These are phyloP conservation scores for Setophaga kirtlandii DNA, from an alignment of 2,113 vertebrate species.

Conservation along the genomic window DNA sequence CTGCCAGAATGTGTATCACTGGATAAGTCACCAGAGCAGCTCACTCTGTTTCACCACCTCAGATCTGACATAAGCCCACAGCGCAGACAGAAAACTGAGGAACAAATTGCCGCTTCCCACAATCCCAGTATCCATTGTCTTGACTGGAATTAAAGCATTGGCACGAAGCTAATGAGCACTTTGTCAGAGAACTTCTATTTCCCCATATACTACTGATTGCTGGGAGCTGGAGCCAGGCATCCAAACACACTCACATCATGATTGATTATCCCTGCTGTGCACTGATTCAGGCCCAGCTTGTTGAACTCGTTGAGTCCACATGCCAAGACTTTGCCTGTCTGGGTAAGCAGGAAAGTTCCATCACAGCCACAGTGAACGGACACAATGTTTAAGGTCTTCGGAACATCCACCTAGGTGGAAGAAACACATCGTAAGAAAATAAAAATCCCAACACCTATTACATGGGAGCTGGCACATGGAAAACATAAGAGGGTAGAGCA, in stretches of 20 bases:
- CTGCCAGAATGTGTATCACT: background rate
- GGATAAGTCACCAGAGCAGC: background rate
- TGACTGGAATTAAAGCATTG: background rate
- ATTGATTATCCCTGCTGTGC: constrained; percentile 93
- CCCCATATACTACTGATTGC: background rate
- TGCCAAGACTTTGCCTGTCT: constrained; percentile 92
- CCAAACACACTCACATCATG: constrained; percentile 76
- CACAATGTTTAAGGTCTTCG: constrained; percentile 87
- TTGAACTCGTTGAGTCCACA: constrained; percentile 98
- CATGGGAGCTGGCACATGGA: background rate
- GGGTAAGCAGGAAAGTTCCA: constrained; percentile 93
- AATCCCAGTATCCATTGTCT: background rate
- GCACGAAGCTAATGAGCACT: background rate
- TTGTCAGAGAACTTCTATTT: background rate
- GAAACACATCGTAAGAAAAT: background rate
- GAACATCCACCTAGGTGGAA: constrained; percentile 85
- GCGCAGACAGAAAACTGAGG: background rate
- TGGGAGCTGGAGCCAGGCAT: background rate
- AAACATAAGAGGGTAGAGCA: background rate
- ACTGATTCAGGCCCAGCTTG: constrained; percentile 95
- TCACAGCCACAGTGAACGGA: constrained; percentile 91
- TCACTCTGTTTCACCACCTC: background rate
- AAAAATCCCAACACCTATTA: background rate
- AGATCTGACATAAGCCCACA: background rate
- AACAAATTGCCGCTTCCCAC: background rate